Conservation (phyloP, 2,113 vertebrate genomes). For the Mohoua ochrocephala region DNA sequence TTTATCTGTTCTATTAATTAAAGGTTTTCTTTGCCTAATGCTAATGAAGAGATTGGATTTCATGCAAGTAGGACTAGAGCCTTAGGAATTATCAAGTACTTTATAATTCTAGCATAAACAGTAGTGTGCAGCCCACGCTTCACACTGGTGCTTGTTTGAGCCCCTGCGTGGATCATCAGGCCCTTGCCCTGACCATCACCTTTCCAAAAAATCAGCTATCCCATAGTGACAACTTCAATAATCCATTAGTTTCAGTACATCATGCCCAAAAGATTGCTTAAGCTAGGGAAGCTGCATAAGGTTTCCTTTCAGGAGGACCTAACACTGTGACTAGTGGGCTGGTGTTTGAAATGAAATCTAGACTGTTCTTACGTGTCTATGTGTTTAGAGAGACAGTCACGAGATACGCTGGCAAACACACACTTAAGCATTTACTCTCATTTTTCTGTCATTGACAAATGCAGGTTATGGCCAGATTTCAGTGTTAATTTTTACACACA, state of each 20-base stretch:
- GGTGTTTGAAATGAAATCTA: background rate
- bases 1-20: conserved; percentile 26
- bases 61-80: background rate
- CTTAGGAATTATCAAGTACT: background rate
- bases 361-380: background rate
- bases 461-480: background rate
- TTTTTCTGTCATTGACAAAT: background rate
- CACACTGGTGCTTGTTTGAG: background rate
- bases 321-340: background rate
- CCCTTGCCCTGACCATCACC: background rate
- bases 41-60: conserved; percentile 1
- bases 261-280: background rate
- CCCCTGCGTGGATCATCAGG: background rate
- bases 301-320: background rate
- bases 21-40: background rate
- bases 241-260: background rate
- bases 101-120: background rate
- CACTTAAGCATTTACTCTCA: background rate
- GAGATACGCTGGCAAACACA: background rate
- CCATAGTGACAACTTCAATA: background rate
- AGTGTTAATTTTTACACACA: background rate
- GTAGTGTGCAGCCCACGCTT: background rate
- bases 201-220: background rate
- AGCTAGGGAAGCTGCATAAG: background rate
- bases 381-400: background rate